Evolutionary conservation across 2,888 invertebrate genomes (phyloP).

Genomic region (Lacanobia wlatinum): DNA sequence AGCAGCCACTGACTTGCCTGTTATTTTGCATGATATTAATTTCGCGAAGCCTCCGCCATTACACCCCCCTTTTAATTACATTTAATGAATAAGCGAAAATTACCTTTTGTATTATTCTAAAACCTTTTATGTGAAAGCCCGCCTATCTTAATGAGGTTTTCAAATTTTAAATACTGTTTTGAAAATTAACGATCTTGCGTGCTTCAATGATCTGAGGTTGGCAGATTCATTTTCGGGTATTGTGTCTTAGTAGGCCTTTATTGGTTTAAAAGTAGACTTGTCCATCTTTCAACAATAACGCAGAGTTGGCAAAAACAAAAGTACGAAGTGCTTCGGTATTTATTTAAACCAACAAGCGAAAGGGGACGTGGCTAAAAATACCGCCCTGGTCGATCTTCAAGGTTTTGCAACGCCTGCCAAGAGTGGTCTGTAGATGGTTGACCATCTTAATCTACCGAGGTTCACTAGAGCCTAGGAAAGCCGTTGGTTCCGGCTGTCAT

Average conservation of each 20-base stretch:
- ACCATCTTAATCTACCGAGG: too few relatives aligned
- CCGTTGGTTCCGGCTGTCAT: too few relatives aligned
- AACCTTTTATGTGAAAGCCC: constrained; percentile 83
- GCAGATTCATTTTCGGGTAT: constrained; percentile 20
- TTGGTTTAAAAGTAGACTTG: constrained; percentile 4
- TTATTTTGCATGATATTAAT: constrained; percentile 82
- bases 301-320: not conserved
- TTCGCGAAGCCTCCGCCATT: constrained; percentile 79
- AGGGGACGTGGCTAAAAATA: too few relatives aligned
- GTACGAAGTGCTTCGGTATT: too few relatives aligned
- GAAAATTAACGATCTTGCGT: constrained; percentile 82
- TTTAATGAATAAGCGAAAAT: constrained; percentile 90
- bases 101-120: constrained; percentile 87
- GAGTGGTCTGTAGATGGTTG: too few relatives aligned
- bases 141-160: constrained; percentile 89
- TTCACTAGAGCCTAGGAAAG: too few relatives aligned
- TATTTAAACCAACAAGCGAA: too few relatives aligned
- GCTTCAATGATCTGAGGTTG: constrained; percentile 44
- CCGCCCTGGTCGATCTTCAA: too few relatives aligned
- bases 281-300: constrained; percentile 6
- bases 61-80: constrained; percentile 86
- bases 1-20: constrained; percentile 70
- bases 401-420: too few relatives aligned
- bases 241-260: constrained; percentile 16
- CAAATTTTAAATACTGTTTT: constrained; percentile 87